Conservation (phyloP, 2,797 vertebrate species). For the Petrocephalus sullivani region DNA sequence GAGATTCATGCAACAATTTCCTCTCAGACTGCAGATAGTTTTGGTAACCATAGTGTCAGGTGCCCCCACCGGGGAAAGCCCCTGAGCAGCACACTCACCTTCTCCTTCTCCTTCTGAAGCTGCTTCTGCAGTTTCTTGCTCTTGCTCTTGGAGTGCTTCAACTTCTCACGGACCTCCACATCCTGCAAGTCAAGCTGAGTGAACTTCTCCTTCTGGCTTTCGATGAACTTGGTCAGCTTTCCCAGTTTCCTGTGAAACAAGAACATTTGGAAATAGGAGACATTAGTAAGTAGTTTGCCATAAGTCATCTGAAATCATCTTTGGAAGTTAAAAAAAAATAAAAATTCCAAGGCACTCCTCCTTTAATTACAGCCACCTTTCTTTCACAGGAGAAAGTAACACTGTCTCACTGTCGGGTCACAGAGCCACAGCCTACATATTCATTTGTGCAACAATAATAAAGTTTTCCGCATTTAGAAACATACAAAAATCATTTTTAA, state of each 20-base stretch:
- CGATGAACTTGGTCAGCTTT: constrained; percentile 79
- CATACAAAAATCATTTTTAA: background rate
- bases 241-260: constrained; percentile 70
- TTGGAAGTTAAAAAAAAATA: constrained; percentile 8
- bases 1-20: background rate
- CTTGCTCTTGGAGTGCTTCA: constrained; percentile 85
- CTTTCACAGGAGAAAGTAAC: background rate
- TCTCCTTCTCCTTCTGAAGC: constrained; percentile 88
- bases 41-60: background rate
- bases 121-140: constrained; percentile 87
- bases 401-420: background rate
- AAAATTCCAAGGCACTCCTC: constrained; percentile 1
- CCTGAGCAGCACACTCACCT: constrained; percentile 58
- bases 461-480: background rate
- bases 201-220: constrained; percentile 87
- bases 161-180: constrained; percentile 86
- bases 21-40: background rate
- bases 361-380: constrained; percentile 14
- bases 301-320: background rate
- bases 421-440: background rate
- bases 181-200: constrained; percentile 89
- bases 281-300: background rate
- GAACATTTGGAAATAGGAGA: constrained; percentile 26
- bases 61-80: background rate
- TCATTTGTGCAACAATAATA: background rate